Evolutionary conservation across 2,888 invertebrate species (phyloP).

Genomic region (Acleris emargana): DNA sequence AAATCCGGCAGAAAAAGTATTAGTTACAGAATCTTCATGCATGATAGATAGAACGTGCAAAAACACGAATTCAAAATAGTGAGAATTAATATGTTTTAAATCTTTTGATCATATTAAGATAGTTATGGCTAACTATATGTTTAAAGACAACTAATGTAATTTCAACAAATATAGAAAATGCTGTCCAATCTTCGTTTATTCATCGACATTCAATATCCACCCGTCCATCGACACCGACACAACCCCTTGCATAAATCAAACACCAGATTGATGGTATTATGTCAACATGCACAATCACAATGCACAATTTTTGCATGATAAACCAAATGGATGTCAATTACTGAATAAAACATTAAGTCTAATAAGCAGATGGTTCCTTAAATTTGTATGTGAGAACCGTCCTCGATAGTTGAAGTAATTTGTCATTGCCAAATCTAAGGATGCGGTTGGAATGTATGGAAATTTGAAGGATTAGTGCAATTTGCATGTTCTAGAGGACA

Average conservation of each 20-base stretch:
- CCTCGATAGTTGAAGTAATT: slow-evolving; percentile 53
- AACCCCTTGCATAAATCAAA: slow-evolving; percentile 68
- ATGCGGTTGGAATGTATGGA: slow-evolving; percentile 53
- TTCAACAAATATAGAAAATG: no score
- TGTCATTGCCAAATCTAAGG: slow-evolving; percentile 72
- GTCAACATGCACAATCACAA: slow-evolving; percentile 79
- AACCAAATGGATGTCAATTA: slow-evolving; percentile 73
- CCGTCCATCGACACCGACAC: slow-evolving; percentile 40
- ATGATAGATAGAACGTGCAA: no score
- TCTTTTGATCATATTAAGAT: no score
- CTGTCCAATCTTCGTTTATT: neutral
- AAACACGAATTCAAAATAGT: no score
- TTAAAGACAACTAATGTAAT: no score
- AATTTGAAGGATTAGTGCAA: slow-evolving; percentile 57
- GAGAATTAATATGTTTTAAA: no score
- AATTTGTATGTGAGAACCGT: slow-evolving; percentile 68
- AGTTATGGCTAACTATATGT: no score
- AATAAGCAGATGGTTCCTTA: slow-evolving; percentile 61
- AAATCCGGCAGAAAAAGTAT: no score
- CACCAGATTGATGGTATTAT: slow-evolving; percentile 81
- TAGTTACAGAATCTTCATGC: no score
- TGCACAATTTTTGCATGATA: slow-evolving; percentile 74
- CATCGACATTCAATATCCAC: slow-evolving; percentile 45
- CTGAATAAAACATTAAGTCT: slow-evolving; percentile 70
- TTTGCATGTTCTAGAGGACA: slow-evolving; percentile 54